Conservation (phyloP, 2,888 invertebrate species). For the Spisula subtruncata region DNA sequence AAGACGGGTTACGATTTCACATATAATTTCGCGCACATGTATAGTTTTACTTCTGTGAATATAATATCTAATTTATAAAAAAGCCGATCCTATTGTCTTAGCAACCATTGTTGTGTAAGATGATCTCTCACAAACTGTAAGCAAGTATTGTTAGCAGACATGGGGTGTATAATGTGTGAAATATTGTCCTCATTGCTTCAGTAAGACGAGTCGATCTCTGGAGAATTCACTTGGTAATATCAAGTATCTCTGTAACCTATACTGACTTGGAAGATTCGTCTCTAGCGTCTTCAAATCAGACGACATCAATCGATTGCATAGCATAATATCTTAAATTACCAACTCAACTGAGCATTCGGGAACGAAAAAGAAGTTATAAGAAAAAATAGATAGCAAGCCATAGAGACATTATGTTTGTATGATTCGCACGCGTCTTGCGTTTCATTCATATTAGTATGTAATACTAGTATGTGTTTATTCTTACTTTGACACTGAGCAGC, state of each 20-base stretch:
- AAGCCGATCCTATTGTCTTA: not conserved
- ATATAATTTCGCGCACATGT: too few relatives aligned
- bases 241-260: not conserved
- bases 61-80: too few relatives aligned
- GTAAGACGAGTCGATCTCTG: not conserved
- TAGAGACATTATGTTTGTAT: not conserved
- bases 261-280: not conserved
- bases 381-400: not conserved
- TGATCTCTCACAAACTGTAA: not conserved
- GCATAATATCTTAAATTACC: slow-evolving; percentile 18
- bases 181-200: not conserved
- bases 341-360: not conserved
- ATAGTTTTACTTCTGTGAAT: too few relatives aligned
- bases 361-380: not conserved
- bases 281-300: slow-evolving; percentile 15
- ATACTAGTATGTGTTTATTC: too few relatives aligned
- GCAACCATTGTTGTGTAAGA: not conserved
- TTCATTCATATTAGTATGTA: too few relatives aligned
- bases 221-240: not conserved
- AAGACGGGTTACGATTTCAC: too few relatives aligned
- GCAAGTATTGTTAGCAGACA: not conserved
- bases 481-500: too few relatives aligned
- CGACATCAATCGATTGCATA: slow-evolving; percentile 23
- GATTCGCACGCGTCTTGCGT: too few relatives aligned
- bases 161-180: not conserved